These are phyloP conservation scores for Zeus faber DNA, from an alignment of 2,113 vertebrate genomes.

Conservation along the genomic window DNA sequence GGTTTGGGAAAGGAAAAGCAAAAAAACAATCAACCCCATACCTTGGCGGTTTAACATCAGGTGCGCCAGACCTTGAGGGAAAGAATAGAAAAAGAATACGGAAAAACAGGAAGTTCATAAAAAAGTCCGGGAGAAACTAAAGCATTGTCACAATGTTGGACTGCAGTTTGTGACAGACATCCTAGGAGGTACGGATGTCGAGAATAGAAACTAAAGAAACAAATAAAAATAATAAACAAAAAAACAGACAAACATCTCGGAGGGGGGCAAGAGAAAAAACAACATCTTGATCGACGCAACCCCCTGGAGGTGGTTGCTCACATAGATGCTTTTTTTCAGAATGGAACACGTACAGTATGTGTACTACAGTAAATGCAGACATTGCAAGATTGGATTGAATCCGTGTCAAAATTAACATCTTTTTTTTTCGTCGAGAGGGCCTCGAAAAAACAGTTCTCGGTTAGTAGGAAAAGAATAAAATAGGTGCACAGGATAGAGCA, in stretches of 20 bases:
- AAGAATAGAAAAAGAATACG: conserved; percentile 80
- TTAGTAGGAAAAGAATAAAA: not conserved
- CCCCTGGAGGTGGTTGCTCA: conserved; percentile 72
- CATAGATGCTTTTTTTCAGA: conserved; percentile 82
- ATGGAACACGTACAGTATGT: conserved; percentile 84
- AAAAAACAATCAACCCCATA: conserved; percentile 79
- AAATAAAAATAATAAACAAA: not conserved
- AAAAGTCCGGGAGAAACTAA: conserved; percentile 76
- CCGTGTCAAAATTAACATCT: not conserved
- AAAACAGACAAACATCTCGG: conserved; percentile 70
- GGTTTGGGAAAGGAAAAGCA: conserved; percentile 69
- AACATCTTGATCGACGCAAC: conserved; percentile 79
- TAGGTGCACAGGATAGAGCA: not conserved
- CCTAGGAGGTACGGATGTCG: conserved; percentile 81
- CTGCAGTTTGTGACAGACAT: conserved; percentile 88
- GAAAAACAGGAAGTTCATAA: conserved; percentile 85
- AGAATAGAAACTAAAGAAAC: conserved; percentile 64
- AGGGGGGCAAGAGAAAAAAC: conserved; percentile 71
- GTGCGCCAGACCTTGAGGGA: conserved; percentile 86
- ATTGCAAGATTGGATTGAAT: conserved; percentile 21
- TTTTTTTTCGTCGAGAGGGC: not conserved
- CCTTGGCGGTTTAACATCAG: conserved; percentile 85
- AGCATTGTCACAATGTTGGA: conserved; percentile 86
- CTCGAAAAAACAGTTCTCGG: not conserved
- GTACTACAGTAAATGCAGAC: conserved; percentile 77